A percentile compares a stretch with the other conserved stretches of the same genome.
These are phyloP conservation scores for Pedetes capensis DNA, from an alignment of 2,113 vertebrate genomes.

Conservation along the genomic window DNA sequence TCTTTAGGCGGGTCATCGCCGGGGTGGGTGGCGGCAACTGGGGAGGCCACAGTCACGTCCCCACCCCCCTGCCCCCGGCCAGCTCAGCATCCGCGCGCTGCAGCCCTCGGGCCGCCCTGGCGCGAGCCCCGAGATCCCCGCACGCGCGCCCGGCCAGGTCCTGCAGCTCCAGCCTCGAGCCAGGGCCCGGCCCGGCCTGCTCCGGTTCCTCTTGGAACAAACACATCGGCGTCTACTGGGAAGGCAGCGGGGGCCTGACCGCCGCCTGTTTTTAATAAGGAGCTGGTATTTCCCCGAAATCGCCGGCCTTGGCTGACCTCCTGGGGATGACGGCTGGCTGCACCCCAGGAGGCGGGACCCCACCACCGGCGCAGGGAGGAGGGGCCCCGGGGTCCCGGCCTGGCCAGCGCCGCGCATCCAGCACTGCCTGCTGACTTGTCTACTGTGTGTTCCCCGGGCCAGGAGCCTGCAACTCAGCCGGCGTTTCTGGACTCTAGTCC, in stretches of 20 bases:
- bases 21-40: no score
- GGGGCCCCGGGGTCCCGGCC: no score
- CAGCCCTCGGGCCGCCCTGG: no score
- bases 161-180: no score
- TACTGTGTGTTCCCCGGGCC: not conserved
- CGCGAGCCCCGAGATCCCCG: no score
- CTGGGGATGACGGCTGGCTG: constrained; percentile 56
- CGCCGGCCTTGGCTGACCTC: constrained; percentile 71
- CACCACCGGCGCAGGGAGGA: no score
- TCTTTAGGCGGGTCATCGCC: no score
- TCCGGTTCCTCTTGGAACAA: constrained; percentile 61
- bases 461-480: not conserved
- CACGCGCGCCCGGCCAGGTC: not conserved
- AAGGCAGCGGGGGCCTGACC: constrained; percentile 69
- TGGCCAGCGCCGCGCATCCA: no score
- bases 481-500: not conserved
- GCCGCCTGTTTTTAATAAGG: constrained; percentile 75
- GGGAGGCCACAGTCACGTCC: not conserved
- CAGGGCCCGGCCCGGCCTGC: constrained; percentile 1
- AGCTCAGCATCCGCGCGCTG: not conserved
- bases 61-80: not conserved
- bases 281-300: constrained; percentile 78
- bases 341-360: constrained; percentile 36
- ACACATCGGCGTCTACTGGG: constrained; percentile 64
- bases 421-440: not conserved